Evolutionary conservation across 2,797 vertebrate species (phyloP), one percentile per base, ranked within the genome.

Genomic region (Sebastes flavidus): DNA sequence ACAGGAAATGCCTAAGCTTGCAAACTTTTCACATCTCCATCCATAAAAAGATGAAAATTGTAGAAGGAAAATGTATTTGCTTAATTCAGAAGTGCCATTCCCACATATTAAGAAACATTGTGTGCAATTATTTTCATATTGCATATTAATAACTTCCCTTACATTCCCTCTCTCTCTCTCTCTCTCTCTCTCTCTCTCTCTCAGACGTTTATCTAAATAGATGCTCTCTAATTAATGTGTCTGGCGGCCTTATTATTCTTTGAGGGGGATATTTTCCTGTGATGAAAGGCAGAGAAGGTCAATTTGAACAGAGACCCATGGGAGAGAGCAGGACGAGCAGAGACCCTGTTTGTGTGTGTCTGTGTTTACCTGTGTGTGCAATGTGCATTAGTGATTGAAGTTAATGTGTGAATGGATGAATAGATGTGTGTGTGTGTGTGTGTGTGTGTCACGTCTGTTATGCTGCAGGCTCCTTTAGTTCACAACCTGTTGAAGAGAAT

Each of bases 151-250:
- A 96, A 96, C 92, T 83, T 81, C 20, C 68, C 34, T 61, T 56
- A 32, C 27, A 52, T 66, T 56, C 29, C 36, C n/a, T 6, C 55
- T 20, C 46, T 65, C 3, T 27, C 7, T 27, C 58, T 56, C 34
- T 22, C 22, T 38, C 58, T 68, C 30, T 30, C 30, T 49, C 91
- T 95, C 92, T 92, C 95, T 95, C 94, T 9, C 95, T 96, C 92
- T 94, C 94, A 96, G 95, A 96, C 91, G 93, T 96, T 95, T 94
- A 95, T 96, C 96, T 96, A 96, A 95, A 98, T 97, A 96, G 95
- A 96, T 75, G 85, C 95, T 94, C 95, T 95, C 96, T 97, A 97
- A 98, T 98, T 97, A 98, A 96, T 95, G 96, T 96, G 96, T 96
- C 96, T 96, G 95, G 94, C 93, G 90, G 95, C 96, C 96, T 97